Evolutionary conservation across 2,888 invertebrate genomes (phyloP), one percentile per base, ranked within the genome.

Genomic region (Antheraea assamensis): DNA sequence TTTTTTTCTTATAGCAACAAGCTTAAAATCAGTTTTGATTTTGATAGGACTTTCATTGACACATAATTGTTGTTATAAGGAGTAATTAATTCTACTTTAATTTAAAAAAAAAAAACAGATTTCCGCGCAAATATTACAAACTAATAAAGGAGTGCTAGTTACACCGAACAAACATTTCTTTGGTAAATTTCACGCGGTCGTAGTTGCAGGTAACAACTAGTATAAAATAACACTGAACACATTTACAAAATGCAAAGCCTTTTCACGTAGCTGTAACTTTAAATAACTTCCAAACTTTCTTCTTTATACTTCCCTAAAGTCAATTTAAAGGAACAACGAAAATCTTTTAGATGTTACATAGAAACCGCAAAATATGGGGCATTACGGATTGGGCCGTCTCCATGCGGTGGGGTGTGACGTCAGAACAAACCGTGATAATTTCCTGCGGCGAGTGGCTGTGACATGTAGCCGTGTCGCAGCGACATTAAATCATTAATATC

Each of bases 381-480:
- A 61, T 19, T 71, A 61, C 30, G 17, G 47, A 70, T 73, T 35
- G 15, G 70, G 49, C 42, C 68, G 35, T 71, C 71, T 73, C 64
- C 64, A 68, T 72, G 73, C 64, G 73, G 64, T 35, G 72, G 74
- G 74, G 71, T 58, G 72, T 79, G 78, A 78, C 79, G 77, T 76
- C 74, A 71, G 75, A 77, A 80, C 80, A 77, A 79, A 78, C 76
- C 72, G 79, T 73, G 79, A 77, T 80, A 79, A 83, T 83, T 83
- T 82, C 83, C 83, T 79, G 81, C 64, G 74, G 74, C 77, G 72
- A 72, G 75, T 74, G 75, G 70, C 74, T 77, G 76, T 77, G 76
- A 79, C 77, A 78, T 74, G 73, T 71, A 52, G 74, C 55, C 52
- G 49, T 72, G 31, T 30, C 75, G 75, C 24, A 71, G 72, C 77